phyloP scores from a whole-genome alignment of 2,113 vertebrate species.

The Rattus rattus region DNA sequence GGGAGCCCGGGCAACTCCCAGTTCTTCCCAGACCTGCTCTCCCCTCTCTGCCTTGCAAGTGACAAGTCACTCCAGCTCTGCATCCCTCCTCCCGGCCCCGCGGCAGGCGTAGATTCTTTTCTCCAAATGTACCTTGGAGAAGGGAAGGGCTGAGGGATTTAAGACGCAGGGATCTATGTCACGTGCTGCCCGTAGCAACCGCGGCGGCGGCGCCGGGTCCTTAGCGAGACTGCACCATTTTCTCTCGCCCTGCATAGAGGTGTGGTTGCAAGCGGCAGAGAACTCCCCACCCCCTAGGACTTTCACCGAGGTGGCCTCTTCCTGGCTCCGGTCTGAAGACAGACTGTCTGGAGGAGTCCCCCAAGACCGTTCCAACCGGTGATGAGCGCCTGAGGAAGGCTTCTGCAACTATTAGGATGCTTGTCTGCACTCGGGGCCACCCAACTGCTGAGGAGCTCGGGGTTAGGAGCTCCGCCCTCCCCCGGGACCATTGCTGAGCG shows the following conservation, averaged over 20 bases:
- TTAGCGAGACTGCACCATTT: conserved; percentile 92
- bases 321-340: conserved; percentile 83
- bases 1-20: conserved; percentile 61
- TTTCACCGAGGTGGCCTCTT: conserved; percentile 83
- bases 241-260: conserved; percentile 85
- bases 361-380: conserved; percentile 79
- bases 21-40: conserved; percentile 47
- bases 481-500: neutral
- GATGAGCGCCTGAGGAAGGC: conserved; percentile 78
- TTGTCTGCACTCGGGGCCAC: conserved; percentile 45
- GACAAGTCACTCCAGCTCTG: neutral
- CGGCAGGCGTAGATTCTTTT: conserved; percentile 24
- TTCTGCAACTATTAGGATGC: conserved; percentile 79
- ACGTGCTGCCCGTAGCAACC: conserved; percentile 72
- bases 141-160: conserved; percentile 50
- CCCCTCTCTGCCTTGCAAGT: neutral
- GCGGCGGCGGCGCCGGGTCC: conserved; percentile 75
- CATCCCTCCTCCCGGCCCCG: neutral
- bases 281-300: conserved; percentile 74
- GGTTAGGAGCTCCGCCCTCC: conserved; percentile 59
- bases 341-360: conserved; percentile 85
- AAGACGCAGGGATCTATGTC: conserved; percentile 59
- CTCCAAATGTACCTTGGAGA: conserved; percentile 28
- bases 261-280: conserved; percentile 82
- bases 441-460: conserved; percentile 68